phyloP scores from a whole-genome alignment of 2,888 invertebrate genomes.

The Meiosimyza platycephala region DNA sequence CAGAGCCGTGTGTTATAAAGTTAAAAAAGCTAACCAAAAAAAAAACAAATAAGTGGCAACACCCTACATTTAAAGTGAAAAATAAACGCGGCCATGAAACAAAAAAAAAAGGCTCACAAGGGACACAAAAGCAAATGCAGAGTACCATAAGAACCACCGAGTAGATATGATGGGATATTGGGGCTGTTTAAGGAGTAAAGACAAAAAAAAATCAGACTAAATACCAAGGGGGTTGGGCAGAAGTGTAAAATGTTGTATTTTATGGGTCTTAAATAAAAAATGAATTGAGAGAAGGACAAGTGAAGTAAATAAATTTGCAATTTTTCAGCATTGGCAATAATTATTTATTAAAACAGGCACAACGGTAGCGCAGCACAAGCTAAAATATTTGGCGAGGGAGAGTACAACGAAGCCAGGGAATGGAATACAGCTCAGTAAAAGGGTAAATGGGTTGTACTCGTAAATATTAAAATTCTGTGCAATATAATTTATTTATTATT shows the following conservation, averaged over 20 bases:
- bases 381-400: background rate
- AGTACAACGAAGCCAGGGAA: conserved; percentile 1
- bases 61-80: no score
- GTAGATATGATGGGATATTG: no score
- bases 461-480: conserved; percentile 50
- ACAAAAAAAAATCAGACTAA: no score
- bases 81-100: no score
- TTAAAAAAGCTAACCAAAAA: no score
- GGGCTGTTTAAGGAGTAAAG: no score
- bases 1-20: no score
- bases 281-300: conserved; percentile 4
- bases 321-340: conserved; percentile 25
- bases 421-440: background rate
- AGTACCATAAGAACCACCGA: no score
- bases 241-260: conserved; percentile 1
- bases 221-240: background rate
- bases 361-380: background rate
- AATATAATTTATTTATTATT: conserved; percentile 62
- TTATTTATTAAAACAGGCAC: conserved; percentile 25
- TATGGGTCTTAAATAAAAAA: background rate
- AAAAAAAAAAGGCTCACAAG: no score
- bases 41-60: no score
- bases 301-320: conserved; percentile 15
- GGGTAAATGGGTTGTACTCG: conserved; percentile 22
- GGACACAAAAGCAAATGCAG: no score